A percentile compares a stretch with the other conserved stretches of the same genome.
These are phyloP conservation scores for Martes martes DNA, from an alignment of 2,113 vertebrate genomes.

Conservation along the genomic window DNA sequence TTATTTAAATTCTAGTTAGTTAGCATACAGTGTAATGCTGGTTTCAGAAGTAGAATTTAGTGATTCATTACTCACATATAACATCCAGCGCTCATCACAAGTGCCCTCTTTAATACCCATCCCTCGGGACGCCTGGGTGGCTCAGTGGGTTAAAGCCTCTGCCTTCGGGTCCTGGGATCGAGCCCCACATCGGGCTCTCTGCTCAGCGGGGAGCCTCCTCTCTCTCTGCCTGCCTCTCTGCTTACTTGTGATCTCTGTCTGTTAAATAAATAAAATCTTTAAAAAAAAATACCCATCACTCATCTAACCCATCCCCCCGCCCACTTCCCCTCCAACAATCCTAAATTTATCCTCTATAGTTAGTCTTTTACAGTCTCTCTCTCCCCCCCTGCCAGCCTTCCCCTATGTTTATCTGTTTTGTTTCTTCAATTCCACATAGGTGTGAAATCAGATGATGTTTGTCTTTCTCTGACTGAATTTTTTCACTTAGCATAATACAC, in stretches of 20 bases:
- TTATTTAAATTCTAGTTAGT: not conserved
- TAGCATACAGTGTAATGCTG: not conserved
- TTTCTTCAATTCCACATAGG: not conserved
- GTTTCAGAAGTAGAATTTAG: not conserved
- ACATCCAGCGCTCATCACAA: not conserved
- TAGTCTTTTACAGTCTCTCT: not conserved
- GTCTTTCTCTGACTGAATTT: not conserved
- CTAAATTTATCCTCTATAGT: not conserved
- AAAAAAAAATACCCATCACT: not conserved
- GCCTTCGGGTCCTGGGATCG: too few relatives aligned
- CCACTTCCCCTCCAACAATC: not conserved
- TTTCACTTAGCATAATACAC: not conserved
- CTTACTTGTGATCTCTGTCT: too few relatives aligned
- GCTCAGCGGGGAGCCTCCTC: too few relatives aligned
- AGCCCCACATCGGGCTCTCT: too few relatives aligned
- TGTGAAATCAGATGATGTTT: not conserved
- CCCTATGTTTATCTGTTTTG: not conserved
- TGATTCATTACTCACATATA: not conserved
- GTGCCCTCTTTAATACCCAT: not conserved
- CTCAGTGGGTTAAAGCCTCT: too few relatives aligned
- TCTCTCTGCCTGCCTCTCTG: too few relatives aligned
- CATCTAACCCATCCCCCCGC: not conserved
- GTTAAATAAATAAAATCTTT: too few relatives aligned
- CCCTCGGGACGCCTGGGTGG: too few relatives aligned
- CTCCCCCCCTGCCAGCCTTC: not conserved